Conservation (phyloP, 2,888 invertebrate genomes). For the Lucinisca nassula region DNA sequence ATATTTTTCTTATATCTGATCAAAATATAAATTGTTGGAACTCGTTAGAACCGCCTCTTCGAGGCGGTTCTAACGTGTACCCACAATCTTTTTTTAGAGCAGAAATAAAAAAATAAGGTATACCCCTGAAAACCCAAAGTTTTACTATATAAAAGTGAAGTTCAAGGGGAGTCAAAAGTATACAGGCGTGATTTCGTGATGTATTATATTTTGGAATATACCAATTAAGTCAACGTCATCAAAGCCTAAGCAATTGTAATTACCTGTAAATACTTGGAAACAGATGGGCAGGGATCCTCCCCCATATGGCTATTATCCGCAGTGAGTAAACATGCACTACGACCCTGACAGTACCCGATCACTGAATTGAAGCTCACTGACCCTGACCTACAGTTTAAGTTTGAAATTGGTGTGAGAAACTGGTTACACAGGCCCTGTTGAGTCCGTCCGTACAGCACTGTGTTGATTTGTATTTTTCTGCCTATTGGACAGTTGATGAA, state of each 20-base stretch:
- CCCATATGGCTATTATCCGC: slow-evolving; percentile 55
- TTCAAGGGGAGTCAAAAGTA: too few relatives aligned
- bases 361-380: slow-evolving; percentile 51
- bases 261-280: slow-evolving; percentile 68
- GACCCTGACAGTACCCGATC: slow-evolving; percentile 39
- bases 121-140: too few relatives aligned
- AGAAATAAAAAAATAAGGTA: too few relatives aligned
- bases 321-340: slow-evolving; percentile 55
- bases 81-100: too few relatives aligned
- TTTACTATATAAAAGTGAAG: too few relatives aligned
- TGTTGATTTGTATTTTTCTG: slow-evolving; percentile 59
- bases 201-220: too few relatives aligned
- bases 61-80: too few relatives aligned
- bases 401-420: slow-evolving; percentile 17
- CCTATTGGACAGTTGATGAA: slow-evolving; percentile 52
- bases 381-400: slow-evolving; percentile 59
- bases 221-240: too few relatives aligned
- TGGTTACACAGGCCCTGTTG: slow-evolving; percentile 62
- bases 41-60: too few relatives aligned
- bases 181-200: too few relatives aligned
- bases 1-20: too few relatives aligned
- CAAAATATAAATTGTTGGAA: too few relatives aligned
- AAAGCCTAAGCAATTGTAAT: neutral
- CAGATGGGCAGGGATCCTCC: slow-evolving; percentile 71
- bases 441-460: slow-evolving; percentile 73